Percentiles rank a stretch among this genome's conserved stretches.
Conservation (phyloP, 2,113 vertebrate species). For the Thamnaconus septentrionalis region DNA sequence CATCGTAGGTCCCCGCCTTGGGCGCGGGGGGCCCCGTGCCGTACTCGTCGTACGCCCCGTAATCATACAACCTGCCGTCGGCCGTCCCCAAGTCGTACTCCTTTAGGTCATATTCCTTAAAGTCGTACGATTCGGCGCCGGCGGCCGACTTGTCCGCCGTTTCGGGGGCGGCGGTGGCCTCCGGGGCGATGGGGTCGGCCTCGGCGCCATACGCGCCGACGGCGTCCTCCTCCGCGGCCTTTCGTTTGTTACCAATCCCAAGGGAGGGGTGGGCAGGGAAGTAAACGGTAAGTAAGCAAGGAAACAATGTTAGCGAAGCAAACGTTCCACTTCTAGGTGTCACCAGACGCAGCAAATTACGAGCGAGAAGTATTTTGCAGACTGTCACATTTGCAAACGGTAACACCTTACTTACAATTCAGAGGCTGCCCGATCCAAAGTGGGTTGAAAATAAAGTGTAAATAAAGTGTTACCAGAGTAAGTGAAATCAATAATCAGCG, state of each 20-base stretch:
- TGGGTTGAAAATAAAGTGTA: slow-evolving; percentile 23
- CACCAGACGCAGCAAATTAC: neutral
- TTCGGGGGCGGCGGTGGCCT: slow-evolving; percentile 78
- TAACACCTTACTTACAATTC: slow-evolving; percentile 57
- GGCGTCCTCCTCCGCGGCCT: slow-evolving; percentile 90
- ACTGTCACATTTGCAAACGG: slow-evolving; percentile 6
- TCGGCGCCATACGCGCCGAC: slow-evolving; percentile 86
- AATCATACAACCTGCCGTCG: slow-evolving; percentile 87
- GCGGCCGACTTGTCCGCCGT: slow-evolving; percentile 63
- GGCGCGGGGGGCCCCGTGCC: slow-evolving; percentile 84
- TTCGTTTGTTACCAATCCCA: slow-evolving; percentile 78
- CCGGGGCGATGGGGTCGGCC: slow-evolving; percentile 80
- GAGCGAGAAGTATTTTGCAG: slow-evolving; percentile 4
- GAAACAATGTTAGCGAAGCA: slow-evolving; percentile 90
- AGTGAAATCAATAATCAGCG: slow-evolving; percentile 34
- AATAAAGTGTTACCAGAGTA: slow-evolving; percentile 62
- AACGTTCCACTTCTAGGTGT: slow-evolving; percentile 61
- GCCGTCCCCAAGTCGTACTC: slow-evolving; percentile 74
- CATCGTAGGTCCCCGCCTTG: slow-evolving; percentile 72
- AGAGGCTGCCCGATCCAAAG: neutral
- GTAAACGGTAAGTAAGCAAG: slow-evolving; percentile 71
- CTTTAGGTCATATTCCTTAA: slow-evolving; percentile 89
- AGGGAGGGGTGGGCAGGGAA: slow-evolving; percentile 34
- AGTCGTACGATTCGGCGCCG: slow-evolving; percentile 84
- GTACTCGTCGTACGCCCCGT: slow-evolving; percentile 89